Percentiles rank a stretch among this genome's conserved stretches.
Evolutionary conservation across 1,140 invertebrate genomes (phyloP).

Genomic region (Calliphora vicina): DNA sequence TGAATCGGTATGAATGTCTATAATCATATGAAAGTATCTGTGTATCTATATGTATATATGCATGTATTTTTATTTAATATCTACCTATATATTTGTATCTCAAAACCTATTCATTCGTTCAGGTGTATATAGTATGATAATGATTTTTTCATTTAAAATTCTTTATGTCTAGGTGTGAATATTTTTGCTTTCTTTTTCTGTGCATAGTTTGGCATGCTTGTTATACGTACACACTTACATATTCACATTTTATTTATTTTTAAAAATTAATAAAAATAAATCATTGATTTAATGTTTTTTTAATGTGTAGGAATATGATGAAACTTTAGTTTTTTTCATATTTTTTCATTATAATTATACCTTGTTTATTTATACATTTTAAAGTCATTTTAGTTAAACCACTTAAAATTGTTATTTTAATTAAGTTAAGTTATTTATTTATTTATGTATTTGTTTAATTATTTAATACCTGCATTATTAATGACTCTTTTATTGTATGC

Average conservation of each 20-base stretch:
- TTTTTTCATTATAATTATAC: background rate
- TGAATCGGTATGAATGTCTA: background rate
- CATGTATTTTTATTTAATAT: background rate
- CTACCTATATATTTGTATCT: background rate
- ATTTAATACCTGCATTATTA: background rate
- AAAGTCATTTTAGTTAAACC: background rate
- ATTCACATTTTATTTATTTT: background rate
- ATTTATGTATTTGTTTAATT: background rate
- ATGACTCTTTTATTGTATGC: background rate
- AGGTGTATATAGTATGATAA: background rate
- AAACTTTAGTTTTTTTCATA: background rate
- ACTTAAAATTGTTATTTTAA: background rate
- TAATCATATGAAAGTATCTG: no score
- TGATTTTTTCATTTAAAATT: slow-evolving; percentile 6
- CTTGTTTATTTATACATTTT: background rate
- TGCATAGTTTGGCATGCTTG: background rate
- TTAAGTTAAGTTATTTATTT: background rate
- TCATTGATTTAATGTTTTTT: background rate
- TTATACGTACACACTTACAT: background rate
- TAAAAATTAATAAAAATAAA: background rate
- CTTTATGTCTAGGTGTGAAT: background rate
- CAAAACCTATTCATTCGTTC: background rate
- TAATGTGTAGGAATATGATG: background rate
- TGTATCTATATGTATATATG: background rate
- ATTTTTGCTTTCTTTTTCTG: background rate